Conservation (phyloP, 2,113 vertebrate species). For the Piprites chloris region DNA sequence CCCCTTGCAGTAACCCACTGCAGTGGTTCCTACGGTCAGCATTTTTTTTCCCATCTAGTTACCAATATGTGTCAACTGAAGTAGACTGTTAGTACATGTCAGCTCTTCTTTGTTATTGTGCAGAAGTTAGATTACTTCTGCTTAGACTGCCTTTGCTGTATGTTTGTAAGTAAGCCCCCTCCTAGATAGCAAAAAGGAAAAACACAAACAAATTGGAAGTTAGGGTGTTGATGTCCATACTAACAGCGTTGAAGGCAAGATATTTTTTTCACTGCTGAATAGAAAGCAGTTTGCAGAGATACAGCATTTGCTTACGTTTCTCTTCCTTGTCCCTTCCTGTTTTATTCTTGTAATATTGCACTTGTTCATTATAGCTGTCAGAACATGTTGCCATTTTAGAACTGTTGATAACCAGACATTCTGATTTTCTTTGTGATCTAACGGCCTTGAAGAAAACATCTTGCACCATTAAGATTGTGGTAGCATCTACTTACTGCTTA, state of each 20-base stretch:
- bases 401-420: background rate
- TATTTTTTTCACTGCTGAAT: background rate
- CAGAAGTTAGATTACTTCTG: slow-evolving; percentile 25
- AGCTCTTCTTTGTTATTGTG: background rate
- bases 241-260: slow-evolving; percentile 44
- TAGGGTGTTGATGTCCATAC: background rate
- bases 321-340: slow-evolving; percentile 8
- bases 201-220: background rate
- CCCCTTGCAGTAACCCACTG: background rate
- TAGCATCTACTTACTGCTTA: slow-evolving; percentile 36
- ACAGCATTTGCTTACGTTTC: slow-evolving; percentile 22
- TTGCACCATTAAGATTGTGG: background rate
- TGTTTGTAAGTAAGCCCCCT: slow-evolving; percentile 34
- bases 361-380: slow-evolving; percentile 31
- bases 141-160: slow-evolving; percentile 35
- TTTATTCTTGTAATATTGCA: slow-evolving; percentile 63
- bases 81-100: background rate
- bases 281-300: slow-evolving; percentile 37
- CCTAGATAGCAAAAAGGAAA: slow-evolving; percentile 7
- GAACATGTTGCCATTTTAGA: background rate
- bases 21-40: background rate
- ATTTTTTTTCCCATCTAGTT: background rate
- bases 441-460: background rate
- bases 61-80: background rate
- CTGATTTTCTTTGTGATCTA: background rate